Evolutionary conservation across 2,113 vertebrate species (phyloP).

Genomic region (Gymnorhina tibicen): DNA sequence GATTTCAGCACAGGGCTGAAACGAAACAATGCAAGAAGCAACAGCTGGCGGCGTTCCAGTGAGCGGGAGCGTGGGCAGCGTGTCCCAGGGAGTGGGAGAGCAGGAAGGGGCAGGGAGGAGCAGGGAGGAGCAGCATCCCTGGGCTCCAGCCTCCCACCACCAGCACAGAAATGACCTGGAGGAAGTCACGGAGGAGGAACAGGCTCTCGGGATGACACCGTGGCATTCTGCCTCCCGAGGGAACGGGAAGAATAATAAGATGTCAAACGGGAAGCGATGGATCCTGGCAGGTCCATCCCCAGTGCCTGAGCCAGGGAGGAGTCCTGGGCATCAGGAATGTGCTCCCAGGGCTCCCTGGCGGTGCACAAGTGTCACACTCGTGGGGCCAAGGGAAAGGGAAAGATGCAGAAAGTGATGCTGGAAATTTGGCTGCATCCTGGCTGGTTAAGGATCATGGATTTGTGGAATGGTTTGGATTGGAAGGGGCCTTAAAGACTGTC

Average conservation of each 20-base stretch:
- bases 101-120: neutral
- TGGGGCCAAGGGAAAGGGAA: neutral
- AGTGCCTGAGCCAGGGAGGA: neutral
- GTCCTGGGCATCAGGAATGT: neutral
- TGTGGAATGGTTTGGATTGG: neutral
- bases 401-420: neutral
- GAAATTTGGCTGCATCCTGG: neutral
- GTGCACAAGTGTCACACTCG: accelerated
- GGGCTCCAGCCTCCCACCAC: neutral
- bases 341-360: neutral
- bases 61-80: neutral
- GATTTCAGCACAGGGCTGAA: neutral
- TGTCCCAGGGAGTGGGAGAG: neutral
- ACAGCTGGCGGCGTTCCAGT: accelerated
- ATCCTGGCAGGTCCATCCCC: neutral
- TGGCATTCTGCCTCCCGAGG: neutral
- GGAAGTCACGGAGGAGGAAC: neutral
- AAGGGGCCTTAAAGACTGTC: neutral
- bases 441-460: too few species aligned
- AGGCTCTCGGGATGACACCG: accelerated
- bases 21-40: neutral
- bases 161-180: neutral
- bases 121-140: neutral
- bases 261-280: neutral
- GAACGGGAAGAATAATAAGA: neutral